Conservation (phyloP, 2,113 vertebrate species). For the Orientallactaga bullata region DNA sequence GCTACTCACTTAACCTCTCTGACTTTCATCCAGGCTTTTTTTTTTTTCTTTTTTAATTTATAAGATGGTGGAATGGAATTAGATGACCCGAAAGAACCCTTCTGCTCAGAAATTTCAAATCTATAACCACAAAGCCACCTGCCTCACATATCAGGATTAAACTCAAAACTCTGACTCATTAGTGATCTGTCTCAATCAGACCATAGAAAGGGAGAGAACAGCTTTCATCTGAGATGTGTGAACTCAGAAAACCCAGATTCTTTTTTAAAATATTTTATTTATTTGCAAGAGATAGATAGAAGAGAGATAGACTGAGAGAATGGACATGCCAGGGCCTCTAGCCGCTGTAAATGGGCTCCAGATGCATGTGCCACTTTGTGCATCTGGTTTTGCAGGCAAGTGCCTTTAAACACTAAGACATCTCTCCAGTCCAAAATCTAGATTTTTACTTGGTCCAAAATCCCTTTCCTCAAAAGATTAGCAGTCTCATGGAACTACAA, state of each 20-base stretch:
- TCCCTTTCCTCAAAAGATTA: background rate
- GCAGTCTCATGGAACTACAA: background rate
- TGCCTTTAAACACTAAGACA: too few species aligned
- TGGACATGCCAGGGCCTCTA: too few species aligned
- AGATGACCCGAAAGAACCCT: conserved; percentile 34
- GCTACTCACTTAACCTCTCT: conserved; percentile 60
- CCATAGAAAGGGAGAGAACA: background rate
- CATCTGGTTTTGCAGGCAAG: too few species aligned
- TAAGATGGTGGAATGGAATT: conserved; percentile 67
- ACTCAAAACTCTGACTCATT: conserved; percentile 24
- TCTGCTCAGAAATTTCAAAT: conserved; percentile 54
- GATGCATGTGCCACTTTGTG: too few species aligned
- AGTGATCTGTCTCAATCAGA: background rate
- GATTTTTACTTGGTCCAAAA: background rate
- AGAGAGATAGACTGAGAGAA: too few species aligned
- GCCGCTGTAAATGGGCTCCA: too few species aligned
- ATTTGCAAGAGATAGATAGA: too few species aligned
- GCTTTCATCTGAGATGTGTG: background rate
- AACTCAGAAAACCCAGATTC: background rate
- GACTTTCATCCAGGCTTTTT: background rate
- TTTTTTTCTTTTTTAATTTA: background rate
- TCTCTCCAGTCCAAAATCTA: background rate
- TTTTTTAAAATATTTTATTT: background rate
- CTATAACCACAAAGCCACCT: conserved; percentile 59
- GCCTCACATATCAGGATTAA: background rate